Base-by-base conservation (phyloP, 2,888 invertebrate genomes). In the Dusona sp. region DNA sequence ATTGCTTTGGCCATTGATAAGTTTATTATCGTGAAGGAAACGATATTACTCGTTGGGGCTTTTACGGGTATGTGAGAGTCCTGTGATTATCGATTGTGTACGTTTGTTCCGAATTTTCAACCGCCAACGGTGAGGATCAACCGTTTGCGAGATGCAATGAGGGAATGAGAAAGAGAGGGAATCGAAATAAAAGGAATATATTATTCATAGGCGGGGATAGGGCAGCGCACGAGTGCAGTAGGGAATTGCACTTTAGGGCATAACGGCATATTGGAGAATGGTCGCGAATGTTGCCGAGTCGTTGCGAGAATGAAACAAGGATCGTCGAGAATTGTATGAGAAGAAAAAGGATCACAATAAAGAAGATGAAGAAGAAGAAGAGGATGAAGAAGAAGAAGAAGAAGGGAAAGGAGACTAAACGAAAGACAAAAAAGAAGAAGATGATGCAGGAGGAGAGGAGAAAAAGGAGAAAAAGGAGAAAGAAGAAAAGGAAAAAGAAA, bases 201-300 rank as follows among this genome's bases (percentile, higher is more conserved):
- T n/a, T 51, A 36, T 51, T 67, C 74, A 9, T 11, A n/a, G 51
- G 72, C 61, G 67, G 22, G 45, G 80, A 86, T 86, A 86, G 81
- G 84, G 74, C 83, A 75, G 68, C 51, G 70, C 78, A 73, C 75
- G 82, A 88, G 79, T 83, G 87, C 84, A 86, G 82, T 80, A 87
- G 89, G 87, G 89, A 89, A 91, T 89, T 89, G 91, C 91, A 92
- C 93, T 93, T 92, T 92, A 91, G 92, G 92, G 92, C 92, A 93
- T 93, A 93, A 93, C 93, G 93, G 93, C 90, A 91, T 88, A 89
- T 84, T 68, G 89, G 85, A 89, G 91, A 90, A 84, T 87, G 89
- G 90, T 88, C 90, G 82, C 77, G 85, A 38, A 87, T 88, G 90
- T 89, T 89, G 84, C 33, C 78, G 72, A 48, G 75, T 78, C 70